Base-by-base conservation (phyloP, 1,140 invertebrate species). In the Polypedilum pembai region DNA sequence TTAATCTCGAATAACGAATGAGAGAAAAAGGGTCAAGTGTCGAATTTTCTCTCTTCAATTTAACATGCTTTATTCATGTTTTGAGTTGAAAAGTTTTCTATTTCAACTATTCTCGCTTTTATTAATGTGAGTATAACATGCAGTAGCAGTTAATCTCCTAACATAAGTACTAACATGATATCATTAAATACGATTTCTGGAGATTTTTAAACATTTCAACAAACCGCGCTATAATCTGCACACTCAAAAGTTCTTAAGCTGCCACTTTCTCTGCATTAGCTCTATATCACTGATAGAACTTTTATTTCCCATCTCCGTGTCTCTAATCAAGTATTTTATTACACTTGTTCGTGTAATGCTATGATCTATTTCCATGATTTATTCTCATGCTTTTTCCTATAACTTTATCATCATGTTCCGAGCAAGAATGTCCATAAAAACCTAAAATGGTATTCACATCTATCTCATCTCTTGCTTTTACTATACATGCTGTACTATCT, bases 361-460 rank as follows among this genome's bases (percentile, higher is more conserved):
- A 18, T 69, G 65, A 69, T 69, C 65, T 69, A 69, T 69, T 69
- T 69, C 10, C 10, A 69, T 69, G 65, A 69, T 69, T 69, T 69
- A 69, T 18, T 69, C n/a, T 56, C 45, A 56, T 56, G 45, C n/a
- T n/a, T 56, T 56, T 56, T 56, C 3, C 45, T 56, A 56, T 56
- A 56, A 56, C 45, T 56, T 56, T 56, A 56, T 56, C 45, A 56
- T 56, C 45, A 56, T 56, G 12, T 56, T 56, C 45, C 12, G 12
- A 33, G 5, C 24, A 33, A n/a, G 45, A 56, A 56, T 56, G 45
- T 15, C 45, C 45, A 56, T 56, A 56, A 56, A 56, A 56, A 56
- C 45, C 45, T 56, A 56, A 15, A 56, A 56, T 56, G 45, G 3
- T 56, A 56, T 56, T 56, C 45, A 56, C 45, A 56, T 56, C 0